Evolutionary conservation across 1,140 invertebrate genomes (phyloP), one percentile per base, ranked within the genome.

Genomic region (Aphelinus certus): DNA sequence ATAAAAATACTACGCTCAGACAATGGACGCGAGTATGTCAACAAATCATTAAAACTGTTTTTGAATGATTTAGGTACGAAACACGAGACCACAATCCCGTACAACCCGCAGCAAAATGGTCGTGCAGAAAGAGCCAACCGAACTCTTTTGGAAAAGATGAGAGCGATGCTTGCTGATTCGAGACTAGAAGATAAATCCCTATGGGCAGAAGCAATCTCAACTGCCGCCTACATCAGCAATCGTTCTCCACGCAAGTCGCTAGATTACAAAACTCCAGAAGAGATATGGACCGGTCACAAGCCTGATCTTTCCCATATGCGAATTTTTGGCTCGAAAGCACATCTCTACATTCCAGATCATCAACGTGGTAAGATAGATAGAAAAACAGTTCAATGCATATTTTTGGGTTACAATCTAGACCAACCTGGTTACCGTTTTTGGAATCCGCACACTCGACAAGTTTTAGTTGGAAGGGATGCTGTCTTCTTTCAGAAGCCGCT

Each of bases 321-420:
- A 72, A 76, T 83, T n/a, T 88, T 89, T 82, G 86, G 87, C 10
- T 81, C 60, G 65, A 73, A 64, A 83, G 82, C 3, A 85, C 83
- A 77, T 78, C 61, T 74, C 4, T 81, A 2, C 82, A 84, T 47
- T 72, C 88, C 69, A 86, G 87, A n/a, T 77, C 78, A 46, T 47
- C 82, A 62, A 78, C 80, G 53, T 75, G 81, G 57, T n/a, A 86
- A 84, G 61, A 83, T 74, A 80, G 83, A 88, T 73, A 43, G 75
- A 7, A 87, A 85, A 67, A 66, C 82, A 47, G 48, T 69, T 26
- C 63, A 79, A 63, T 72, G 71, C 26, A 81, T 86, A 48, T 80
- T 87, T 47, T 79, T 88, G 2, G 87, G 87, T 42, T 88, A 85
- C 72, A 68, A 75, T 73, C 77, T 82, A 42, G 74, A 71, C 51